These are phyloP conservation scores for Tachuris rubrigastra DNA, from an alignment of 2,113 vertebrate species.

Conservation along the genomic window DNA sequence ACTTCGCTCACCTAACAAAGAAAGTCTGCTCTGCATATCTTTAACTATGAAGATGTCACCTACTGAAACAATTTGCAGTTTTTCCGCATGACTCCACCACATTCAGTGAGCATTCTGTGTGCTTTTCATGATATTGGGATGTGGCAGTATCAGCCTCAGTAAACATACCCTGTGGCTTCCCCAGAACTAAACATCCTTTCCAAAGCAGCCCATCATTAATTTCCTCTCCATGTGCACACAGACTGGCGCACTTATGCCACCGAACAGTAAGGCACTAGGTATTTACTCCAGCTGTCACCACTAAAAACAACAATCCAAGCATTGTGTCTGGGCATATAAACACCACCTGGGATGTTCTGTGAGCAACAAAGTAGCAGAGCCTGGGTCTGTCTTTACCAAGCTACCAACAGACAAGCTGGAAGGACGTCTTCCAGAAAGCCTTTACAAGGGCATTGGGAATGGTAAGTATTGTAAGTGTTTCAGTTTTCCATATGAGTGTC, in stretches of 20 bases:
- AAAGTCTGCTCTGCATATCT: not conserved
- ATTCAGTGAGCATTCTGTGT: not conserved
- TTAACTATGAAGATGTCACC: not conserved
- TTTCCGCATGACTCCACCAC: not conserved
- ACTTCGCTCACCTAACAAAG: not conserved
- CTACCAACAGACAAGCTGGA: not conserved
- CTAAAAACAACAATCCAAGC: not conserved
- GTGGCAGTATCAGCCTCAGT: not conserved
- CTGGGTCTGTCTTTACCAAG: not conserved
- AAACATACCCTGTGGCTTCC: not conserved
- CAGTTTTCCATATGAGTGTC: not conserved
- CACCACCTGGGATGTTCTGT: fast-evolving
- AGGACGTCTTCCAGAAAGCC: not conserved
- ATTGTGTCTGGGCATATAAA: fast-evolving
- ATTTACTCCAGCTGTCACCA: not conserved
- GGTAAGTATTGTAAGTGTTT: not conserved
- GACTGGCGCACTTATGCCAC: not conserved
- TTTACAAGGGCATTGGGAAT: not conserved
- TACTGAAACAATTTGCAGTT: not conserved
- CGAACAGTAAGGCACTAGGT: no score
- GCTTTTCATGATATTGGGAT: not conserved
- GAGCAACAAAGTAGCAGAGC: not conserved
- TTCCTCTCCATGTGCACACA: fast-evolving
- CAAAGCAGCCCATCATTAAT: not conserved
- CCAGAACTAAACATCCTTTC: not conserved